These are phyloP conservation scores for Euzetes globulus DNA, from an alignment of 2,888 invertebrate genomes.

Conservation along the genomic window DNA sequence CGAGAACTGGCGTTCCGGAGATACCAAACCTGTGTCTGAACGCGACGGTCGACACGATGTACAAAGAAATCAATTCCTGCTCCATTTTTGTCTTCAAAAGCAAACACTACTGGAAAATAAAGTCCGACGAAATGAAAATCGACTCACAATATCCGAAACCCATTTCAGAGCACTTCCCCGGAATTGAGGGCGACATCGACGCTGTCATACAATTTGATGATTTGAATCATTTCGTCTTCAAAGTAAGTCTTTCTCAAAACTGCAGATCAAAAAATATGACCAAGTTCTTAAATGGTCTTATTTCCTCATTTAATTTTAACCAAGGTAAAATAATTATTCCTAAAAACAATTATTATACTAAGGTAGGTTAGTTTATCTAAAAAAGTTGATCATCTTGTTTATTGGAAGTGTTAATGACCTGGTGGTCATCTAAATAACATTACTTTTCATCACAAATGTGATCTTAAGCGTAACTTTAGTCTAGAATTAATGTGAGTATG, in stretches of 20 bases:
- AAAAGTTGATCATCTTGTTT: too few relatives aligned
- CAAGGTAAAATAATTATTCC: too few relatives aligned
- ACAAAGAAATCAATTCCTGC: background rate
- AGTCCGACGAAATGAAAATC: background rate
- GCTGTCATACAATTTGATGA: background rate
- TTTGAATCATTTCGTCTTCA: background rate
- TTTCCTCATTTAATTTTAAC: too few relatives aligned
- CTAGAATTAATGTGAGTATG: too few relatives aligned
- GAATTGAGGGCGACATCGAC: background rate
- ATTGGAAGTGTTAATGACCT: too few relatives aligned
- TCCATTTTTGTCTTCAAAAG: background rate
- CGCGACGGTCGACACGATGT: background rate
- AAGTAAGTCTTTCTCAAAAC: background rate
- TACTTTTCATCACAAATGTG: too few relatives aligned
- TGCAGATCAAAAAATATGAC: too few relatives aligned
- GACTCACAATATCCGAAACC: slow-evolving; percentile 4
- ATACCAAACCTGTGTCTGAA: background rate
- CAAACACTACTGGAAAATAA: background rate
- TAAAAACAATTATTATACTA: too few relatives aligned
- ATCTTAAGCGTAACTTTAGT: too few relatives aligned
- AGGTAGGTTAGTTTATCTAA: too few relatives aligned
- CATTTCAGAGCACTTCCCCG: background rate
- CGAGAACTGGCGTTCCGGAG: background rate
- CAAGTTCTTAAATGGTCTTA: too few relatives aligned
- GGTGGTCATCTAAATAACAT: too few relatives aligned